Base-by-base conservation (phyloP, 2,888 invertebrate species). In the Habrosyne pyritoides region DNA sequence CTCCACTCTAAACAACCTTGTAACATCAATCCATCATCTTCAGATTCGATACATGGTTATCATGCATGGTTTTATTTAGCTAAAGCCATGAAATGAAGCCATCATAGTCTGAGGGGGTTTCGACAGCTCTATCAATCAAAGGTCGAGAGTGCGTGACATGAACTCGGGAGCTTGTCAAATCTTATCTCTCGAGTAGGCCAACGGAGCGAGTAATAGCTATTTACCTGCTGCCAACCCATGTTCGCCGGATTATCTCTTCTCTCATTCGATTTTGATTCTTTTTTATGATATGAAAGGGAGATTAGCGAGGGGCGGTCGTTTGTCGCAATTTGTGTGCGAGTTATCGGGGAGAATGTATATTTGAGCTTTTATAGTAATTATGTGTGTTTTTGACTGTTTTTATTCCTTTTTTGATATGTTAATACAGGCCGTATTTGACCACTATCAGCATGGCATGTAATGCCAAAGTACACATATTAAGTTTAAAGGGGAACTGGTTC, bases 191-290 rank as follows among this genome's bases (percentile, higher is more conserved):
- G 66, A 68, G 71, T 77, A 81, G 77, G 57, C 73, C 91, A 88
- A 64, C 78, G 88, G 84, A 89, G 89, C 91, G 89, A 56, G 81
- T 91, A 90, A 92, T 92, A 90, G 91, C 89, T 91, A 91, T 87
- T 91, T 91, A 91, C 91, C 91, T 91, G 83, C 63, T 65, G 75
- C 73, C 73, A 69, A 75, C 74, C 76, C 78, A 69, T 79, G 77
- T 81, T 77, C 79, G 64, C 59, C 56, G 82, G 86, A 90, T 91
- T 86, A 89, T 89, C 83, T 79, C 72, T 66, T 76, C 75, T 74
- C 64, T 69, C 75, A 71, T 79, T 78, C 75, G 80, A 81, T 83
- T 83, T 83, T 84, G 85, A 85, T 88, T 85, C 84, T 84, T 84
- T 85, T 77, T 81, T 67, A 66, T 69, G 77, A 80, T 83, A 77